Conservation (phyloP, 1,140 invertebrate species). For the Drosophila sturtevanti region DNA sequence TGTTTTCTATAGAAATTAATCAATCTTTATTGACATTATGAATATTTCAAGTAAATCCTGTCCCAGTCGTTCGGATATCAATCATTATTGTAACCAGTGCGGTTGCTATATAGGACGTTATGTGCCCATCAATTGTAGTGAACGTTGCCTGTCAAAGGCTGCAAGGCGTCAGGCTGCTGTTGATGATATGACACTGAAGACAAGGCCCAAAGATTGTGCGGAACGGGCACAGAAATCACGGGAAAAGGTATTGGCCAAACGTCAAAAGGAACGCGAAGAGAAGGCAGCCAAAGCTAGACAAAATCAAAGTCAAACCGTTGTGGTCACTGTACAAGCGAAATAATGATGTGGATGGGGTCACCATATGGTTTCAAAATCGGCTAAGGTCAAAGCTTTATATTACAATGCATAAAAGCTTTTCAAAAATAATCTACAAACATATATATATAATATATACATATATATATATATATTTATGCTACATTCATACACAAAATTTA, state of each 20-base stretch:
- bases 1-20: too few relatives aligned
- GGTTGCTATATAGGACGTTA: conserved; percentile 74
- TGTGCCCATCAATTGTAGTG: conserved; percentile 58
- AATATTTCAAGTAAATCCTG: conserved; percentile 60
- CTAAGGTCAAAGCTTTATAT: conserved; percentile 26
- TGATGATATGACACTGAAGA: conserved; percentile 66
- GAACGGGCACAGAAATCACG: conserved; percentile 59
- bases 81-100: conserved; percentile 73
- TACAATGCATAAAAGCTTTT: conserved; percentile 12
- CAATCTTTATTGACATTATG: neutral
- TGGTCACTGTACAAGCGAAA: conserved; percentile 18
- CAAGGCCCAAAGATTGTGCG: conserved; percentile 67
- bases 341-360: conserved; percentile 8
- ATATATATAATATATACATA: neutral
- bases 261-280: conserved; percentile 39
- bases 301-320: conserved; percentile 15
- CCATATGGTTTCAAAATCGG: conserved; percentile 23
- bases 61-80: conserved; percentile 59
- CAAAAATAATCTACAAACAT: neutral
- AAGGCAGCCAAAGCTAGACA: conserved; percentile 25
- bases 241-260: conserved; percentile 54
- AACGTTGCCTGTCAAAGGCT: conserved; percentile 60
- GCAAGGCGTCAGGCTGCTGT: conserved; percentile 64
- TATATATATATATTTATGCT: conserved; percentile 1
- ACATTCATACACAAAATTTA: conserved; percentile 36